Base-by-base conservation (phyloP, 2,888 invertebrate species). In the Sinotaia quadrata region DNA sequence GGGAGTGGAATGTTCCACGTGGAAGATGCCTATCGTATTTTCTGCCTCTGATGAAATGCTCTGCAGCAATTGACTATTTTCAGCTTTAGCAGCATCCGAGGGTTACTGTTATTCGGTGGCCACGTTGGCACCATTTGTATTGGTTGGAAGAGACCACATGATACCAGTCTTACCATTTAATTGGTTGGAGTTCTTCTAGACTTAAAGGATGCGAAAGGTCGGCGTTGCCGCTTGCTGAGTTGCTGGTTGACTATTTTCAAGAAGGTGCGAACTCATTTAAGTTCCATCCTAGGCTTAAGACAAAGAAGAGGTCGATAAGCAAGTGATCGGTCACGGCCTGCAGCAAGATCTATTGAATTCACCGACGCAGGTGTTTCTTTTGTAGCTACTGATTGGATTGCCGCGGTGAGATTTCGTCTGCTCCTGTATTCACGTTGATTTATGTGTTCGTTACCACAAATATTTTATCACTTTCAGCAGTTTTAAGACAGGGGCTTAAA, bases 121-220 rank as follows among this genome's bases (percentile, higher is more conserved):
- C 76, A 76, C 74, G 76, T 74, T 74, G 76, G 71, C 73, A 72
- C 18, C 31, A 12, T 34, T 44, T 54, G 56, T 49, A 76, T 76
- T 76, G 76, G 76, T 21, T 47, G 3, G 2, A 8, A 18, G 2
- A n/a, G 5, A 49, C 68, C 76, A 76, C 71, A 33, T 71, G 76
- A 61, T 65, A 29, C 36, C 4, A 37, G 41, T 12, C 1, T 5
- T 4, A 31, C 4, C 15, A 21, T 47, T 47, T 68, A n/a, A 74
- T 76, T 76, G 76, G 76, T 27, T 34, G 33, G 41, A 59, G 44
- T 51, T 54, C 58, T 67, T 33, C 44, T 18, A n/a, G 31, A 29
- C 34, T 21, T 29, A 44, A 37, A 71, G 60, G 68, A 18, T 44
- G 8, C n/a, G 24, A 41, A 68, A 21, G 31, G 54, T 41, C 5